Base-by-base conservation (phyloP, 2,797 vertebrate species). In the Pogonophryne albipinna region DNA sequence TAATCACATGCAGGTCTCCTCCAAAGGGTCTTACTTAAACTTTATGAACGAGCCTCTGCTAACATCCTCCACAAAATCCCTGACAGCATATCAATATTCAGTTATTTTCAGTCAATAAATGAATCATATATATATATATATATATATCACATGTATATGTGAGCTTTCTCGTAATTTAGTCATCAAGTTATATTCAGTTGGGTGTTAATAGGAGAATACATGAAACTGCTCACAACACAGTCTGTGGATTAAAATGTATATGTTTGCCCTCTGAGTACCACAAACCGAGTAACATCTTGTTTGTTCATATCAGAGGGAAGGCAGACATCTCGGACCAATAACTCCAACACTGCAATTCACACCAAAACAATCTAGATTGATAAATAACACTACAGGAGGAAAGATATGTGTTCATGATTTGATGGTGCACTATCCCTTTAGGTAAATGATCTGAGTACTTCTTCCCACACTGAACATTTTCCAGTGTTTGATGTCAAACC, bases 1-100 rank as follows among this genome's bases (percentile, higher is more conserved):
- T 27, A 27, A 90, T 89, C 86, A 78, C 34, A 59, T 52, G 15
- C 23, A 63, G 50, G 60, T 69, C 57, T 66, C 45, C 31, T 66
- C 60, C 57, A 47, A 53, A 41, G 7, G 7, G 63, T 76, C 57
- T 74, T 14, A 84, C 83, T 91, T 87, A 87, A 72, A 66, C 82
- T 82, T 62, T 12, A n/a, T 34, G 10, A 68, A 44, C 8, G 4
- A n/a, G 14, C 27, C 23, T 44, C 34, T 52, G 34, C 15, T 15
- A 61, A 19, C 12, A 1, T 19, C 45, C 38, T 49, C 6, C 19
- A 3, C 52, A 46, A 49, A 57, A 51, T 46, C 47, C 45, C 38
- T 23, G 12, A 47, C 10, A 47, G 52, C 31, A 42, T n/a, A n/a
- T 19, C 31, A 65, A 47, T 49, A 27, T 27, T 78, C 4, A 51